A percentile compares a stretch with the other conserved stretches of the same genome.
These are phyloP conservation scores for Melinopterus prodromus DNA, from an alignment of 2,888 invertebrate species.

Conservation along the genomic window DNA sequence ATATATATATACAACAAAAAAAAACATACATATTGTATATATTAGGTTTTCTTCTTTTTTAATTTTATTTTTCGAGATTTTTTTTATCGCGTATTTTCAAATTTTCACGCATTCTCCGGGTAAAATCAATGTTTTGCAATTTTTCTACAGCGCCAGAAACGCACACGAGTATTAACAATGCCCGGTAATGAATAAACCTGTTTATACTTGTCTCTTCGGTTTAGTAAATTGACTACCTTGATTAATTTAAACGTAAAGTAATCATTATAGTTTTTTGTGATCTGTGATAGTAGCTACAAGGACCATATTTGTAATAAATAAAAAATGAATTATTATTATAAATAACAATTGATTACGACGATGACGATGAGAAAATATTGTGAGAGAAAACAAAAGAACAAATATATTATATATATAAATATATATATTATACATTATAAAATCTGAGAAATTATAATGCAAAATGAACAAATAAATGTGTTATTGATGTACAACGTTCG, in stretches of 20 bases:
- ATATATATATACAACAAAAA: background rate
- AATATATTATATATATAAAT: slow-evolving; percentile 38
- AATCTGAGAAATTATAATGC: slow-evolving; percentile 40
- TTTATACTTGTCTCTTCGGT: too few relatives aligned
- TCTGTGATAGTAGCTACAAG: slow-evolving; percentile 62
- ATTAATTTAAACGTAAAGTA: slow-evolving; percentile 8
- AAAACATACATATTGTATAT: background rate
- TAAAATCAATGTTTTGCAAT: too few relatives aligned
- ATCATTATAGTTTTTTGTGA: slow-evolving; percentile 41
- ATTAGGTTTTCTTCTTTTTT: background rate
- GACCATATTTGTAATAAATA: slow-evolving; percentile 59
- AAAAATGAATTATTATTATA: slow-evolving; percentile 53
- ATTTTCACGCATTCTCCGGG: background rate
- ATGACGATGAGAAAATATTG: slow-evolving; percentile 29
- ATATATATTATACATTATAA: slow-evolving; percentile 20
- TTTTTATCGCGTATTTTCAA: background rate
- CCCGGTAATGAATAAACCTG: too few relatives aligned
- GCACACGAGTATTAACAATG: too few relatives aligned
- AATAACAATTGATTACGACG: slow-evolving; percentile 37
- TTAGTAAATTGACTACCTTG: background rate
- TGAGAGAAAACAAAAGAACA: slow-evolving; percentile 28
- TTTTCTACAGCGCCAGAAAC: too few relatives aligned
- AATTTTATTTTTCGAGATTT: too few relatives aligned
- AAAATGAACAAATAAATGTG: slow-evolving; percentile 61
- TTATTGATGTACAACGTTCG: slow-evolving; percentile 35